Conservation (phyloP, 2,888 invertebrate genomes). For the Endotricha flammealis region DNA sequence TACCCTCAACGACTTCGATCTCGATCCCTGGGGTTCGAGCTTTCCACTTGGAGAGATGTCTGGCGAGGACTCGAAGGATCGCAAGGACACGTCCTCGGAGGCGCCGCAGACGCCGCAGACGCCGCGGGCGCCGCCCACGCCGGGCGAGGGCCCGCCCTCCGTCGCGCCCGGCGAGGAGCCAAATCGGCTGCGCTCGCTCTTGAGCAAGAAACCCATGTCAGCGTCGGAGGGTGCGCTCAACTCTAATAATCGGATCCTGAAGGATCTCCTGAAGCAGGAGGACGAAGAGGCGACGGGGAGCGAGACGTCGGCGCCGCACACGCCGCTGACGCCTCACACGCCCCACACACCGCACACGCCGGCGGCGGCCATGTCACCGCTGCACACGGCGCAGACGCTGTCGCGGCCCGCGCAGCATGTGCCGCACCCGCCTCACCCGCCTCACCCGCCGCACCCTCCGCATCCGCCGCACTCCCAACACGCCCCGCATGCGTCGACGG, state of each 20-base stretch:
- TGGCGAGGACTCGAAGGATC: constrained; percentile 64
- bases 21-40: constrained; percentile 80
- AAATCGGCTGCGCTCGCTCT: constrained; percentile 77
- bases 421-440: constrained; percentile 27
- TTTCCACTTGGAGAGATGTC: constrained; percentile 82
- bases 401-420: constrained; percentile 25
- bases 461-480: constrained; percentile 29
- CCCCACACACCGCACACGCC: constrained; percentile 49
- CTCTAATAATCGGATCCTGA: constrained; percentile 59
- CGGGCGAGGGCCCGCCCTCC: constrained; percentile 36
- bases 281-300: constrained; percentile 65
- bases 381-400: constrained; percentile 32
- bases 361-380: constrained; percentile 36
- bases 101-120: constrained; percentile 40
- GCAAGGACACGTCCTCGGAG: constrained; percentile 64
- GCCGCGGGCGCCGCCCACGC: constrained; percentile 29
- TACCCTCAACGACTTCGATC: constrained; percentile 80
- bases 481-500: constrained; percentile 23
- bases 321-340: constrained; percentile 58
- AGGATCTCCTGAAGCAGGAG: constrained; percentile 64
- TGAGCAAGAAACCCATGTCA: constrained; percentile 75
- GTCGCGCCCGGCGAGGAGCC: constrained; percentile 62
- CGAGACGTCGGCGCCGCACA: constrained; percentile 64
- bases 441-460: constrained; percentile 33
- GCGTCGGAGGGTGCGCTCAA: constrained; percentile 42